Percentiles rank a stretch among this genome's conserved stretches.
phyloP scores from a whole-genome alignment of 2,888 invertebrate genomes.

The Lepidocyrtinus sp. region DNA sequence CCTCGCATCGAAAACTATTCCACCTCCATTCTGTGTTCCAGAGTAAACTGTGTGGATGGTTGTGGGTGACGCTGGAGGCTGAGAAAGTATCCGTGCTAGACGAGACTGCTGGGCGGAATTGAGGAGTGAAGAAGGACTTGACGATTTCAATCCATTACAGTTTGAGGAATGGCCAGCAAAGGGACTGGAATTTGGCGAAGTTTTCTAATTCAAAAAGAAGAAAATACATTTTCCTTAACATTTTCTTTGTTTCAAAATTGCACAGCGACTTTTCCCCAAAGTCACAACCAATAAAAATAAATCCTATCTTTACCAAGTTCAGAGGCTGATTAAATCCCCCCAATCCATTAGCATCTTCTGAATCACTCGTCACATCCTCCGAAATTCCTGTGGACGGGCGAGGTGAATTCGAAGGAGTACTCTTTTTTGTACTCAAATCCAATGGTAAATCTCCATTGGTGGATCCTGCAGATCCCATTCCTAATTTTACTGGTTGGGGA shows the following conservation, averaged over 20 bases:
- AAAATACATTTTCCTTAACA: conserved; percentile 17
- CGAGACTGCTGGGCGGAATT: conserved; percentile 68
- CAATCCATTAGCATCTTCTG: conserved; percentile 73
- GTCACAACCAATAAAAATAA: neutral
- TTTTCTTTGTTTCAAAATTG: neutral
- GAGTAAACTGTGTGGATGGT: conserved; percentile 57
- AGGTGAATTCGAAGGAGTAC: conserved; percentile 78
- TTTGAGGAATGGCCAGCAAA: conserved; percentile 63
- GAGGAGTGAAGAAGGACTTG: conserved; percentile 27
- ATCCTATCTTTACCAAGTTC: conserved; percentile 70
- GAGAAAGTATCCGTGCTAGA: conserved; percentile 74
- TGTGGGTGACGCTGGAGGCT: conserved; percentile 71
- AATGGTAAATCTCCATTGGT: conserved; percentile 82
- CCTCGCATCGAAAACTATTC: conserved; percentile 55
- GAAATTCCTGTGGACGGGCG: conserved; percentile 72
- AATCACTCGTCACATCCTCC: conserved; percentile 75
- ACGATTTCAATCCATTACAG: conserved; percentile 56
- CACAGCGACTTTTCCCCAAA: neutral
- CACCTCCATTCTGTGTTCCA: conserved; percentile 53
- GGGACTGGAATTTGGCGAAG: conserved; percentile 67
- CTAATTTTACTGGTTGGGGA: conserved; percentile 43
- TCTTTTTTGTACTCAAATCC: conserved; percentile 88
- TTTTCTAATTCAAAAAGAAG: conserved; percentile 60
- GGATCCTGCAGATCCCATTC: conserved; percentile 68
- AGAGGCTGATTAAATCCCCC: conserved; percentile 67